These are phyloP conservation scores for Anguilla anguilla DNA, from an alignment of 2,797 vertebrate species.

Conservation along the genomic window DNA sequence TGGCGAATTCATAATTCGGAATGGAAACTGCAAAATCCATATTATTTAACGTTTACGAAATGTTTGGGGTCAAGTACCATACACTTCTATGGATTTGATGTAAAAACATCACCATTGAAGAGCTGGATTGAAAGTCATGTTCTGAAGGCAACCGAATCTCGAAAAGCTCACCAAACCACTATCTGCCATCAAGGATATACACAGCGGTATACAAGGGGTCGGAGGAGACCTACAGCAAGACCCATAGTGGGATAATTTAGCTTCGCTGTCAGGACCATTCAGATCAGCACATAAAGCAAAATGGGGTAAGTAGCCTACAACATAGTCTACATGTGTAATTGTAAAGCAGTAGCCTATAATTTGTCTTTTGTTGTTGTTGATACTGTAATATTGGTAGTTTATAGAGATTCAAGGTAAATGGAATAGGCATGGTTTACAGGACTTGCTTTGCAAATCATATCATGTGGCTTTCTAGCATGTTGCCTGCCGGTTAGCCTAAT, in stretches of 20 bases:
- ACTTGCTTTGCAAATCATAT: neutral
- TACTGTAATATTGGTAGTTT: neutral
- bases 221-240: slow-evolving; percentile 45
- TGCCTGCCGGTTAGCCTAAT: neutral
- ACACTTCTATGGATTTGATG: slow-evolving; percentile 47
- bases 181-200: slow-evolving; percentile 24
- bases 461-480: neutral
- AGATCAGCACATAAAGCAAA: slow-evolving; percentile 51
- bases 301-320: slow-evolving; percentile 73
- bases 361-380: neutral
- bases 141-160: slow-evolving; percentile 46
- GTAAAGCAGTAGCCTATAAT: neutral
- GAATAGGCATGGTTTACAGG: neutral
- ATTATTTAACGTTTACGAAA: slow-evolving; percentile 38
- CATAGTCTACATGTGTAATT: neutral
- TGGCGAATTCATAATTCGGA: slow-evolving; percentile 15
- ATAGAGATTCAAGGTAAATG: neutral
- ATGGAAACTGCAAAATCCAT: slow-evolving; percentile 39
- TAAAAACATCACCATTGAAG: slow-evolving; percentile 44
- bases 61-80: slow-evolving; percentile 53
- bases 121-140: slow-evolving; percentile 50
- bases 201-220: slow-evolving; percentile 45
- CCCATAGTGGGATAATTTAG: slow-evolving; percentile 46
- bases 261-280: slow-evolving; percentile 47
- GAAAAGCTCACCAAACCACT: slow-evolving; percentile 51